A percentile compares a stretch with the other conserved stretches of the same genome.
Conservation (phyloP, 2,888 invertebrate species). For the Hyppa rectilinea region DNA sequence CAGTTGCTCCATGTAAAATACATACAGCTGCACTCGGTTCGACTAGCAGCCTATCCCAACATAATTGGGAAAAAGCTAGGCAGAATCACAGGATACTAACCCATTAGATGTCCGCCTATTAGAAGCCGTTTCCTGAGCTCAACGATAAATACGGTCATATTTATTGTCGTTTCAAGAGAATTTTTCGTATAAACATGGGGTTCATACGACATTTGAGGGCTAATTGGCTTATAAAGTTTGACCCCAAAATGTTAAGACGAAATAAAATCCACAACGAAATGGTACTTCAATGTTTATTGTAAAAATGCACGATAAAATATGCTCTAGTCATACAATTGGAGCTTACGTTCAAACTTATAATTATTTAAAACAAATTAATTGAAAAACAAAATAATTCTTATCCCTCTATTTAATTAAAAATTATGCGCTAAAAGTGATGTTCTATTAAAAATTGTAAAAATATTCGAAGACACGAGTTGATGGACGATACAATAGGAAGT, state of each 20-base stretch:
- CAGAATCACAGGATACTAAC: no score
- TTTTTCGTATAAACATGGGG: no score
- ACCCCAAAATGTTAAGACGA: neutral
- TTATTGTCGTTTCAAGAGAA: no score
- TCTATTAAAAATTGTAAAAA: slow-evolving; percentile 41
- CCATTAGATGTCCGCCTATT: no score
- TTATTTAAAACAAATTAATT: slow-evolving; percentile 53
- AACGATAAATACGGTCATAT: no score
- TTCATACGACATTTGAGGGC: no score
- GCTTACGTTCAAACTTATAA: slow-evolving; percentile 52
- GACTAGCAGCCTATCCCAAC: no score
- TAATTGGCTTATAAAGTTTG: no score
- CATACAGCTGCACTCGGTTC: no score
- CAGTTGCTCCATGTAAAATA: no score
- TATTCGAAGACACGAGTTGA: slow-evolving; percentile 43
- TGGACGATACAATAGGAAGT: slow-evolving; percentile 39
- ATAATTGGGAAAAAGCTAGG: no score
- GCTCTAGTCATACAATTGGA: slow-evolving; percentile 42
- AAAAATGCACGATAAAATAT: slow-evolving; percentile 52
- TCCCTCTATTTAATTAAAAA: slow-evolving; percentile 36
- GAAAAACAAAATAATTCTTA: slow-evolving; percentile 50
- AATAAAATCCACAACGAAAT: slow-evolving; percentile 39
- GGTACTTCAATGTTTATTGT: slow-evolving; percentile 61
- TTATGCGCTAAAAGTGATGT: slow-evolving; percentile 62
- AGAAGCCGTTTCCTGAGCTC: no score